Evolutionary conservation across 2,888 invertebrate genomes (phyloP).

Genomic region (Oxycera nigricornis): DNA sequence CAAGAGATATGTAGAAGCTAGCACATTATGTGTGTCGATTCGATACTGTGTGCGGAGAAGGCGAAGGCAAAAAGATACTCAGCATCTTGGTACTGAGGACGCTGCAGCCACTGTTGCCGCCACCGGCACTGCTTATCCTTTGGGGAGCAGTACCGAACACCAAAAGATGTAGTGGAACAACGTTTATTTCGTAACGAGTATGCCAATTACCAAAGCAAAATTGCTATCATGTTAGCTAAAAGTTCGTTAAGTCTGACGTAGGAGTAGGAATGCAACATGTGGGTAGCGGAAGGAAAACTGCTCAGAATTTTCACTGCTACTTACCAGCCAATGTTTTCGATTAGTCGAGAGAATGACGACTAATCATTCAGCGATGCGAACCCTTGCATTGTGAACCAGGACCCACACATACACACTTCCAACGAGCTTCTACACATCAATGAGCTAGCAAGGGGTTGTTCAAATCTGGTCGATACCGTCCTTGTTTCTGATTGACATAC

Average conservation of each 20-base stretch:
- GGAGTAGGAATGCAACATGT: too few species aligned
- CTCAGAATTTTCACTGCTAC: conserved; percentile 8
- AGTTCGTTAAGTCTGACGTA: conserved; percentile 11
- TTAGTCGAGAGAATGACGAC: not conserved
- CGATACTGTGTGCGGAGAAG: not conserved
- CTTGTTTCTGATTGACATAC: not conserved
- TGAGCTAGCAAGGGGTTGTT: not conserved
- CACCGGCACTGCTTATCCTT: conserved; percentile 13
- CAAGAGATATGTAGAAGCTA: conserved; percentile 26
- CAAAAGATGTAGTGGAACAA: conserved; percentile 9
- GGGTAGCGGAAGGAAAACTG: conserved; percentile 4
- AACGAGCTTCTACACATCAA: not conserved
- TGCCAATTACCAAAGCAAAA: conserved; percentile 36
- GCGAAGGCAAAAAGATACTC: too few species aligned
- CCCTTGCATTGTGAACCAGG: not conserved
- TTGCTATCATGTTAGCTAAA: conserved; percentile 33
- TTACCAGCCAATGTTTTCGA: conserved; percentile 6
- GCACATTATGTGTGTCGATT: conserved; percentile 9
- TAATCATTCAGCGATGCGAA: not conserved
- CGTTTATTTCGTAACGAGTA: conserved; percentile 29
- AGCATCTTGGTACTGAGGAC: too few species aligned
- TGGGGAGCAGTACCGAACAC: conserved; percentile 13
- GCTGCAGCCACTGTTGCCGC: not conserved
- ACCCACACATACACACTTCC: not conserved
- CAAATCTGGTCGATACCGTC: not conserved